These are phyloP conservation scores for Sander vitreus DNA, from an alignment of 2,113 vertebrate genomes.

Conservation along the genomic window DNA sequence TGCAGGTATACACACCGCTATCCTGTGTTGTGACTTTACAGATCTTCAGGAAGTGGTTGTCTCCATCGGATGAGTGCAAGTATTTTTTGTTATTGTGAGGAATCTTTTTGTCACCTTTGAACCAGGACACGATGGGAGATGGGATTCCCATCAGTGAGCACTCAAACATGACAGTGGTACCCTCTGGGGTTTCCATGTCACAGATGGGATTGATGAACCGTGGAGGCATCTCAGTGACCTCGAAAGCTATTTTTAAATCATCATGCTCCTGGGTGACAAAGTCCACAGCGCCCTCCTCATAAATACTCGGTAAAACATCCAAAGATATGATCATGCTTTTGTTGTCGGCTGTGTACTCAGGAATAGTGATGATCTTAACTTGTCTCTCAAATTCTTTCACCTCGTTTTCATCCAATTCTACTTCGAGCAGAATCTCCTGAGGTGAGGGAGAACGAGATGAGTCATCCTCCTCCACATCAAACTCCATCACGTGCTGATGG, in stretches of 20 bases:
- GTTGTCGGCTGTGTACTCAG: slow-evolving; percentile 93
- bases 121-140: slow-evolving; percentile 92
- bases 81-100: slow-evolving; percentile 86
- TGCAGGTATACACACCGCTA: slow-evolving; percentile 90
- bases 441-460: slow-evolving; percentile 96
- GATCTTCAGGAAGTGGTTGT: slow-evolving; percentile 91
- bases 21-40: slow-evolving; percentile 85
- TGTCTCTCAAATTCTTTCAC: slow-evolving; percentile 98
- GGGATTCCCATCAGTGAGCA: slow-evolving; percentile 95
- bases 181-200: slow-evolving; percentile 89
- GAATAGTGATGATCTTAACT: slow-evolving; percentile 97
- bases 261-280: slow-evolving; percentile 85
- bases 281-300: slow-evolving; percentile 86
- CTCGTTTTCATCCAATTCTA: slow-evolving; percentile 96
- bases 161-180: slow-evolving; percentile 90
- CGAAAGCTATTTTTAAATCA: slow-evolving; percentile 94
- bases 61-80: slow-evolving; percentile 87
- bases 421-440: slow-evolving; percentile 97
- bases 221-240: slow-evolving; percentile 96
- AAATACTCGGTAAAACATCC: slow-evolving; percentile 92
- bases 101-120: slow-evolving; percentile 88
- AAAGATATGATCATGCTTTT: slow-evolving; percentile 97
- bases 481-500: slow-evolving; percentile 98
- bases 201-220: slow-evolving; percentile 91
- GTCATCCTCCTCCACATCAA: slow-evolving; percentile 91